Evolutionary conservation across 2,797 vertebrate genomes (phyloP).

Genomic region (Pristis pectinata): DNA sequence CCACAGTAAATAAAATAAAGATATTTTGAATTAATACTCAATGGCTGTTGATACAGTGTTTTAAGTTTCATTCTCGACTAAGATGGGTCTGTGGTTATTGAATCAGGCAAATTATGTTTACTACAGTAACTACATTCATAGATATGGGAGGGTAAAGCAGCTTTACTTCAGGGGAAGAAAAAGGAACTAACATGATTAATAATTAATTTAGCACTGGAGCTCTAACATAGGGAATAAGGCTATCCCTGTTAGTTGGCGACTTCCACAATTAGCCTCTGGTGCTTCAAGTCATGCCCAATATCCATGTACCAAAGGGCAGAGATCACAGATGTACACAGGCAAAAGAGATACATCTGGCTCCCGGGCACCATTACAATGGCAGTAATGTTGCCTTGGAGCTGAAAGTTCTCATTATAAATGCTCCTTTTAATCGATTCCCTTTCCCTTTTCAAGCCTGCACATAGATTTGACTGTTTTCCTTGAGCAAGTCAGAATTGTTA

Average conservation of each 20-base stretch:
- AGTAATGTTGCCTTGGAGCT: not conserved
- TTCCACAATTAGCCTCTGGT: not conserved
- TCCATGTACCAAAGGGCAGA: not conserved
- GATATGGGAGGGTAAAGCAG: not conserved
- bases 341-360: not conserved
- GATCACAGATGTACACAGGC: not conserved
- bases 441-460: not conserved
- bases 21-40: not conserved
- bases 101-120: not conserved
- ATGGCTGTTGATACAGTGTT: not conserved
- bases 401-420: no score
- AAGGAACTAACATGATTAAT: not conserved
- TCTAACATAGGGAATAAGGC: not conserved
- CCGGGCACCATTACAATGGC: not conserved
- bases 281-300: not conserved
- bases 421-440: not conserved
- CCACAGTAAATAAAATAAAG: not conserved
- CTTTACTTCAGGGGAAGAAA: not conserved
- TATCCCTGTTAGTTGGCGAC: no score
- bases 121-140: not conserved
- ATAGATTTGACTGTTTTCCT: not conserved
- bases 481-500: not conserved
- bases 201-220: no score
- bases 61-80: not conserved
- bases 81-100: not conserved